phyloP scores from a whole-genome alignment of 2,113 vertebrate genomes.

The Protobothrops mucrosquamatus region DNA sequence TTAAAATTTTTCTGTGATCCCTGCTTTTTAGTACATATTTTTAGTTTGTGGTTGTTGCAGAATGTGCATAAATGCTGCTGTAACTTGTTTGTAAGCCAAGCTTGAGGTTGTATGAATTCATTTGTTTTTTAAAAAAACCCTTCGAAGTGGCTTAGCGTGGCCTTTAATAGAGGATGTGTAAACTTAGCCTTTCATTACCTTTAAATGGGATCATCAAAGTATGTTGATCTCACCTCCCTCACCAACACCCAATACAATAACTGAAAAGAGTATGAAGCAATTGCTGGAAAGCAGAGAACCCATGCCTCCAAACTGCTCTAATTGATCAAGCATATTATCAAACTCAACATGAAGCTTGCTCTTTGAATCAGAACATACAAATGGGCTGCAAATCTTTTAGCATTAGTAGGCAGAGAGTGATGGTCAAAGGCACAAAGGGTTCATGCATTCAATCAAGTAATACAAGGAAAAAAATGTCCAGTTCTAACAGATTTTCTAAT shows the following conservation, averaged over 20 bases:
- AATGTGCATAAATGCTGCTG: slow-evolving; percentile 75
- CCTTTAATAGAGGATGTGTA: slow-evolving; percentile 78
- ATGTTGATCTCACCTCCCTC: slow-evolving; percentile 72
- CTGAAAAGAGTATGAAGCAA: slow-evolving; percentile 67
- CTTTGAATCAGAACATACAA: slow-evolving; percentile 73
- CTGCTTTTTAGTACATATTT: slow-evolving; percentile 70
- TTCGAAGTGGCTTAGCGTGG: slow-evolving; percentile 76
- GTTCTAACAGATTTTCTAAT: slow-evolving; percentile 70
- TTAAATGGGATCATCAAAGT: slow-evolving; percentile 69
- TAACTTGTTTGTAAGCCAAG: slow-evolving; percentile 68
- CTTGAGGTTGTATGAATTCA: slow-evolving; percentile 63
- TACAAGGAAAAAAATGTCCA: slow-evolving; percentile 71
- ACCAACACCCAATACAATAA: slow-evolving; percentile 46
- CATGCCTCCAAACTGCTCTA: slow-evolving; percentile 33
- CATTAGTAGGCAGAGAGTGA: slow-evolving; percentile 75
- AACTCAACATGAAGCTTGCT: slow-evolving; percentile 77
- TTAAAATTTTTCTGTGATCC: slow-evolving; percentile 69
- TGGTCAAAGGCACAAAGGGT: slow-evolving; percentile 80
- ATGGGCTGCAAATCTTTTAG: slow-evolving; percentile 73
- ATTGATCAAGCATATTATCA: slow-evolving; percentile 66
- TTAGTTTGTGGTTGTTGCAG: slow-evolving; percentile 68
- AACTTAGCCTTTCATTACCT: slow-evolving; percentile 74
- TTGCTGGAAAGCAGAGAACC: slow-evolving; percentile 53
- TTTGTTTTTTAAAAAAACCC: slow-evolving; percentile 63
- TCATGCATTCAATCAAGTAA: slow-evolving; percentile 75